Conservation (phyloP, 2,888 invertebrate species). For the Synanthedon myopaeformis region DNA sequence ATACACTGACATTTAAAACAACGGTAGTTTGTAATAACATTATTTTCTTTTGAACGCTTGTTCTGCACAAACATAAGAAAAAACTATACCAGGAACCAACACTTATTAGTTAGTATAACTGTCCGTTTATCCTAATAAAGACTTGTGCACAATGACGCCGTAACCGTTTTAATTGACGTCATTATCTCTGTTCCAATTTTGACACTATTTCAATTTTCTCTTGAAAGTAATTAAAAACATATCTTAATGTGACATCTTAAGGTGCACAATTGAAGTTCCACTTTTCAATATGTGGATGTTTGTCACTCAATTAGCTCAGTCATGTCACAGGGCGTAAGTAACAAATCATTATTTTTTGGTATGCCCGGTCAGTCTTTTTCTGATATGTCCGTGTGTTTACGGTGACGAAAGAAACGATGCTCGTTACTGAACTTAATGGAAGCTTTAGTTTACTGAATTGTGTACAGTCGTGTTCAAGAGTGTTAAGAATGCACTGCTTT, state of each 20-base stretch:
- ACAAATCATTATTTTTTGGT: conserved; percentile 64
- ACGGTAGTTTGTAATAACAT: background rate
- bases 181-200: conserved; percentile 26
- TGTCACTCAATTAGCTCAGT: conserved; percentile 51
- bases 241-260: background rate
- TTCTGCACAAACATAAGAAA: conserved; percentile 10
- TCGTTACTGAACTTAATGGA: conserved; percentile 58
- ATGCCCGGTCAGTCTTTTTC: conserved; percentile 33
- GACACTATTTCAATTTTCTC: background rate
- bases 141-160: conserved; percentile 37
- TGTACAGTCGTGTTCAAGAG: conserved; percentile 30
- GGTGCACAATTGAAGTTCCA: background rate
- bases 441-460: conserved; percentile 43
- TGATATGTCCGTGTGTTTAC: conserved; percentile 35
- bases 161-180: conserved; percentile 56
- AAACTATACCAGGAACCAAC: conserved; percentile 12
- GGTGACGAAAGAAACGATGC: conserved; percentile 44
- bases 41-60: background rate
- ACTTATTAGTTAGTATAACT: conserved; percentile 22
- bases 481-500: conserved; percentile 7
- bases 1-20: background rate
- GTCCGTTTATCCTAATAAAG: conserved; percentile 18
- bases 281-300: conserved; percentile 24
- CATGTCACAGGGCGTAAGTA: conserved; percentile 37
- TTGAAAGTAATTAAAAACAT: background rate